Evolutionary conservation across 2,888 invertebrate species (phyloP).

Genomic region (Hyalella azteca): DNA sequence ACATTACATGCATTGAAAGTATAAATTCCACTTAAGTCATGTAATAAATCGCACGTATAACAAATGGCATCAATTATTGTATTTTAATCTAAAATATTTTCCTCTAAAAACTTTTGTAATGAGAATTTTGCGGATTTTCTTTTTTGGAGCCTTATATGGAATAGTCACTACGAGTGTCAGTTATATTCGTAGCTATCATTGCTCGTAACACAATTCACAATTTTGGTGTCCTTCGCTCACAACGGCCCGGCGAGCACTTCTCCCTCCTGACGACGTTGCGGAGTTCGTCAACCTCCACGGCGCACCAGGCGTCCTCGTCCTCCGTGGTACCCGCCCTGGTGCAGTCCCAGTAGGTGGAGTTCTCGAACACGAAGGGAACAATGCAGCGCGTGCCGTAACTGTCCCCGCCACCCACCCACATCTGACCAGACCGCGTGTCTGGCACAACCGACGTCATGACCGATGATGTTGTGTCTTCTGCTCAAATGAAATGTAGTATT

Average conservation of each 20-base stretch:
- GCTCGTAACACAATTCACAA: no score
- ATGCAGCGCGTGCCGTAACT: not conserved
- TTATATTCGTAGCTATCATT: no score
- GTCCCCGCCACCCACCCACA: not conserved
- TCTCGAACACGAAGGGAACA: constrained; percentile 36
- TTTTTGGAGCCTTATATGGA: no score
- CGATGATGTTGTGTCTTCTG: not conserved
- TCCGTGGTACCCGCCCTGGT: not conserved
- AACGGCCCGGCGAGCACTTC: constrained; percentile 4
- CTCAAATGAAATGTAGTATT: no score
- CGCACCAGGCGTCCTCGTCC: constrained; percentile 30
- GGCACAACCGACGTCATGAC: not conserved
- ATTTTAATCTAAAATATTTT: no score
- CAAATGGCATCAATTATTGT: no score
- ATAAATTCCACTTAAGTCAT: no score
- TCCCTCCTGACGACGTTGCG: constrained; percentile 18
- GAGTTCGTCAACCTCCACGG: constrained; percentile 12
- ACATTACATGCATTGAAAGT: no score
- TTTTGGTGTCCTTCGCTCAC: constrained; percentile 8
- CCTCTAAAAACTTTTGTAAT: no score
- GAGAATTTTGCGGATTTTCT: no score
- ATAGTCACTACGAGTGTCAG: no score
- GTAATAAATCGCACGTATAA: no score
- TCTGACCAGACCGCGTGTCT: not conserved
- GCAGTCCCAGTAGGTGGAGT: constrained; percentile 29